Percentiles rank a stretch among this genome's conserved stretches.
Conservation (phyloP, 2,113 vertebrate species). For the Trematomus loennbergii region DNA sequence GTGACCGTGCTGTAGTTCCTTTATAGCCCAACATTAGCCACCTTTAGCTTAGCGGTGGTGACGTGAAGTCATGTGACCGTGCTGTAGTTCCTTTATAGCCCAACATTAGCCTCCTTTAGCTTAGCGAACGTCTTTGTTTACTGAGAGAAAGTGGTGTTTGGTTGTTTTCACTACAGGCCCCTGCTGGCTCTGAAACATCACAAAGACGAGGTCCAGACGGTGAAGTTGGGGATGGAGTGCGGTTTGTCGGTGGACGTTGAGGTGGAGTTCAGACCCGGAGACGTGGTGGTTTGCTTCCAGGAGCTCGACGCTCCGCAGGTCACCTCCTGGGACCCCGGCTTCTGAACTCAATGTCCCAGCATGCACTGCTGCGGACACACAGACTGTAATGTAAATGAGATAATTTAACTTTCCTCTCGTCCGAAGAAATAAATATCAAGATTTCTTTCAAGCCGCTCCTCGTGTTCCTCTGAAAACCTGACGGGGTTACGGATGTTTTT, state of each 20-base stretch:
- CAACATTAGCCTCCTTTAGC: too few relatives aligned
- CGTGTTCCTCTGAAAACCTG: too few relatives aligned
- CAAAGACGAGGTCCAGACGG: slow-evolving; percentile 88
- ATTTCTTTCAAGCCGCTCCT: too few relatives aligned
- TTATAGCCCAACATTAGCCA: too few relatives aligned
- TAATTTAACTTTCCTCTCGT: neutral
- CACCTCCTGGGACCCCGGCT: slow-evolving; percentile 94
- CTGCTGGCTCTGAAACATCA: slow-evolving; percentile 91
- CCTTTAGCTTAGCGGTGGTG: too few relatives aligned
- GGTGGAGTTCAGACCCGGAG: slow-evolving; percentile 85
- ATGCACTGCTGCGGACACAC: slow-evolving; percentile 6
- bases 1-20: too few relatives aligned
- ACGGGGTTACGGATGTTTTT: too few relatives aligned
- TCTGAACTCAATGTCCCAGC: slow-evolving; percentile 63
- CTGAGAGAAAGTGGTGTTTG: too few relatives aligned
- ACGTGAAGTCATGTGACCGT: too few relatives aligned
- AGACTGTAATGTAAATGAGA: neutral
- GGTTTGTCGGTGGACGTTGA: slow-evolving; percentile 88
- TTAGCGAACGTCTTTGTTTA: too few relatives aligned
- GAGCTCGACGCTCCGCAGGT: slow-evolving; percentile 80
- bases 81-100: too few relatives aligned
- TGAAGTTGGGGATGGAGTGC: slow-evolving; percentile 93
- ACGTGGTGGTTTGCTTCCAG: slow-evolving; percentile 90
- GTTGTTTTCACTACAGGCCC: slow-evolving; percentile 77
- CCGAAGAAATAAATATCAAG: too few relatives aligned